These are phyloP conservation scores for Pocillopora damicornis DNA, from an alignment of 64 coral and sea anemone species.

Conservation along the genomic window DNA sequence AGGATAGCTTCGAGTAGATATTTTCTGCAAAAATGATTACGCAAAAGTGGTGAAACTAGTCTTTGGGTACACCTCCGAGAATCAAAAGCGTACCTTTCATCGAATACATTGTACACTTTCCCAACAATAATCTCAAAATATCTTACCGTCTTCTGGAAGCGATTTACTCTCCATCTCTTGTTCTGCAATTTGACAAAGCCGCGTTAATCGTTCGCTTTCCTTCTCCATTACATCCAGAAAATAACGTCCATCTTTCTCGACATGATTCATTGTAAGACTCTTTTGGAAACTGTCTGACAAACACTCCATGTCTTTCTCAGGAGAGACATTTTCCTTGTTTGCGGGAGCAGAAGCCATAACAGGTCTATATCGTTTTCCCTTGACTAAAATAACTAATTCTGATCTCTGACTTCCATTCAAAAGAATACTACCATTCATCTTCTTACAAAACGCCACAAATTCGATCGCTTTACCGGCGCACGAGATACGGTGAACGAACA, in stretches of 20 bases:
- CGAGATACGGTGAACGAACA: not conserved
- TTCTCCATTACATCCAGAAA: conserved; percentile 55
- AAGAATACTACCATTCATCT: conserved; percentile 28
- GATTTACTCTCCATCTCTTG: conserved; percentile 49
- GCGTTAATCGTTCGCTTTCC: conserved; percentile 52
- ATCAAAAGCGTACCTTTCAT: not conserved
- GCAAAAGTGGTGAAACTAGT: no score
- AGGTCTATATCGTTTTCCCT: conserved; percentile 48
- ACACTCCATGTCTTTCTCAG: conserved; percentile 54
- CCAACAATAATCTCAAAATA: not conserved
- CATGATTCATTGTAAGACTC: conserved; percentile 31
- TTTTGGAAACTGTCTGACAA: conserved; percentile 57
- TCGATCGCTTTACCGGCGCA: conserved; percentile 5
- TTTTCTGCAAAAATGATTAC: no score
- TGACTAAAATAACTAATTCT: conserved; percentile 61
- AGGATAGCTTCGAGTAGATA: no score
- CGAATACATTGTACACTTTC: not conserved
- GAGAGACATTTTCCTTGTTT: conserved; percentile 68
- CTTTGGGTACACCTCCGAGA: no score
- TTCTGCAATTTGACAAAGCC: conserved; percentile 41
- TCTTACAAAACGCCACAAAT: not conserved
- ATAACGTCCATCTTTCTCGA: conserved; percentile 58
- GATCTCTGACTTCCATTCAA: conserved; percentile 52
- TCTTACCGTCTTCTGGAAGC: conserved; percentile 51
- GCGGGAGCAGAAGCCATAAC: conserved; percentile 55